Percentiles rank a stretch among this genome's conserved stretches.
These are phyloP conservation scores for Drosophila mettleri DNA, from an alignment of 2,888 invertebrate species.

Conservation along the genomic window DNA sequence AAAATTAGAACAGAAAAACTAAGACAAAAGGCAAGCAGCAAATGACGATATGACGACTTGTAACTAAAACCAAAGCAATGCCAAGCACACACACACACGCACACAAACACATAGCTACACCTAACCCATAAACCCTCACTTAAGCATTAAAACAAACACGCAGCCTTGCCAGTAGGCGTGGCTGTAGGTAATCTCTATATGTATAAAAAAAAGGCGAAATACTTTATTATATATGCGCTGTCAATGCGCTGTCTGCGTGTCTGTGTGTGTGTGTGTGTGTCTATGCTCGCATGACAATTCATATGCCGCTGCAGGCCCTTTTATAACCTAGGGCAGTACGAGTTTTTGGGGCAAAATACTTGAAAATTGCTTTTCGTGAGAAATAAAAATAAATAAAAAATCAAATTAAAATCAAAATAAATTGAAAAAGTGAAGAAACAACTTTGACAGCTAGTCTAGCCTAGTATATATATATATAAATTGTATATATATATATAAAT, in stretches of 20 bases:
- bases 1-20: slow-evolving; percentile 82
- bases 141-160: slow-evolving; percentile 38
- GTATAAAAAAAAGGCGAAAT: slow-evolving; percentile 9
- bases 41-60: slow-evolving; percentile 13
- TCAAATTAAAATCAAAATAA: slow-evolving; percentile 5
- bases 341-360: slow-evolving; percentile 7
- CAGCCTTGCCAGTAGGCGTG: slow-evolving; percentile 17
- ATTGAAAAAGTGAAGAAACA: slow-evolving; percentile 4
- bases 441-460: slow-evolving; percentile 13
- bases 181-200: slow-evolving; percentile 18
- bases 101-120: background rate
- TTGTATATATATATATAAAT: too few relatives aligned
- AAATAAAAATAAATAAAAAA: slow-evolving; percentile 53
- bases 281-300: slow-evolving; percentile 69
- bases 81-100: background rate
- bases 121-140: background rate
- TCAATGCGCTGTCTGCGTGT: slow-evolving; percentile 26
- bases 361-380: slow-evolving; percentile 29
- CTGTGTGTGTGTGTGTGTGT: slow-evolving; percentile 14
- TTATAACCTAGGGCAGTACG: slow-evolving; percentile 5
- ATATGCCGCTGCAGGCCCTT: slow-evolving; percentile 27
- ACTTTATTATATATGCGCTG: slow-evolving; percentile 25
- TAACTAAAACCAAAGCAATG: slow-evolving; percentile 42
- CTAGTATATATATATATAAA: background rate
- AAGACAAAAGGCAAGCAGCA: slow-evolving; percentile 36